Conservation (phyloP, 2,888 invertebrate species). For the Erebia ligea region DNA sequence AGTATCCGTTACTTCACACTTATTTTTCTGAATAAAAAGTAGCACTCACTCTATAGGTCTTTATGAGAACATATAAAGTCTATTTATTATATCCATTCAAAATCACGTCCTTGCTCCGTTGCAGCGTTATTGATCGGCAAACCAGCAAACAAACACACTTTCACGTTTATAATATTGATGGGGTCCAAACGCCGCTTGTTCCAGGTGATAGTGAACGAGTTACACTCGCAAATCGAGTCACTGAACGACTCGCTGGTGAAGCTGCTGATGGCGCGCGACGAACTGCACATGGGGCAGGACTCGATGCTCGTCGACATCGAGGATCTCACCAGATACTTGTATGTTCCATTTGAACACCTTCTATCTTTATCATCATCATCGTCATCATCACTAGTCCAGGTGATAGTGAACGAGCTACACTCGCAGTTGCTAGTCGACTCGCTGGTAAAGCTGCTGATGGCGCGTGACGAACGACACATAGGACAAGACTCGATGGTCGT, state of each 20-base stretch:
- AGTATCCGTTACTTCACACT: no score
- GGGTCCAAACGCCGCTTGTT: constrained; percentile 38
- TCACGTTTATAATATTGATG: no score
- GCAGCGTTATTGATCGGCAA: no score
- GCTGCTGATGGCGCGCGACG: constrained; percentile 95
- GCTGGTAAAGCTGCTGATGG: constrained; percentile 94
- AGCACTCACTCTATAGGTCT: no score
- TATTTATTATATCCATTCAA: no score
- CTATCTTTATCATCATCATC: no score
- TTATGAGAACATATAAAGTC: no score
- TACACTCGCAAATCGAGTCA: constrained; percentile 89
- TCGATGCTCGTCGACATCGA: constrained; percentile 98
- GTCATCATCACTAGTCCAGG: no score
- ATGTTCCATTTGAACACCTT: no score
- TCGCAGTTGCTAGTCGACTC: constrained; percentile 95
- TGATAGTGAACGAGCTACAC: constrained; percentile 93
- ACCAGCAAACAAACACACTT: no score
- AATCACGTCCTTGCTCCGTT: no score
- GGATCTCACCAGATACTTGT: constrained; percentile 83
- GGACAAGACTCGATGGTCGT: constrained; percentile 98
- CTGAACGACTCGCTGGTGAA: constrained; percentile 95
- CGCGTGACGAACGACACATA: constrained; percentile 98
- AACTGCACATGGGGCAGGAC: constrained; percentile 98
- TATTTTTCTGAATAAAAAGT: no score
- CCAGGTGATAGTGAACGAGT: constrained; percentile 96